Evolutionary conservation across 2,888 invertebrate genomes (phyloP).

Genomic region (Himalopsyche japonica): DNA sequence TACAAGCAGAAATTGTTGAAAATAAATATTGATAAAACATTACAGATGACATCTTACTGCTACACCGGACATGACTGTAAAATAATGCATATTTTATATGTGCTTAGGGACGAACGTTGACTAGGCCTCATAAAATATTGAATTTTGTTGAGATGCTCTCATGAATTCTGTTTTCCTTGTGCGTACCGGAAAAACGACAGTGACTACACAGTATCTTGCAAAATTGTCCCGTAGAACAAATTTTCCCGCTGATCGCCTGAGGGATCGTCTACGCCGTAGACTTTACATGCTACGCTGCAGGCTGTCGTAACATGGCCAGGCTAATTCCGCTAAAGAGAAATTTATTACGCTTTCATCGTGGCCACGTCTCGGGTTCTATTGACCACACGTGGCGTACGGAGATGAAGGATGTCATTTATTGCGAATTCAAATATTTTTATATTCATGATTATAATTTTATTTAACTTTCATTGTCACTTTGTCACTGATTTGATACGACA

Average conservation of each 20-base stretch:
- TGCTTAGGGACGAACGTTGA: no score
- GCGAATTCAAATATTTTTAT: background rate
- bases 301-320: background rate
- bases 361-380: background rate
- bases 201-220: background rate
- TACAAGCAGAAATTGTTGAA: no score
- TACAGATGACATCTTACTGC: no score
- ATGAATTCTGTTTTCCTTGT: background rate
- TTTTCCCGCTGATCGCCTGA: background rate
- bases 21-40: no score
- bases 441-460: no score
- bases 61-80: no score
- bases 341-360: background rate
- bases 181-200: background rate
- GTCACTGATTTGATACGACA: no score
- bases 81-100: no score
- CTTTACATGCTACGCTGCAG: background rate
- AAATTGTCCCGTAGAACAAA: background rate
- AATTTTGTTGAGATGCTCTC: no score
- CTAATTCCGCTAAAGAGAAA: background rate
- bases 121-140: no score
- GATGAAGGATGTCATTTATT: background rate
- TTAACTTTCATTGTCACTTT: no score
- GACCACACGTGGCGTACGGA: background rate
- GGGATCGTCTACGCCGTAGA: background rate